Evolutionary conservation across 2,113 vertebrate genomes (phyloP), one percentile per base, ranked within the genome.

Genomic region (Myxocyprinus asiaticus): DNA sequence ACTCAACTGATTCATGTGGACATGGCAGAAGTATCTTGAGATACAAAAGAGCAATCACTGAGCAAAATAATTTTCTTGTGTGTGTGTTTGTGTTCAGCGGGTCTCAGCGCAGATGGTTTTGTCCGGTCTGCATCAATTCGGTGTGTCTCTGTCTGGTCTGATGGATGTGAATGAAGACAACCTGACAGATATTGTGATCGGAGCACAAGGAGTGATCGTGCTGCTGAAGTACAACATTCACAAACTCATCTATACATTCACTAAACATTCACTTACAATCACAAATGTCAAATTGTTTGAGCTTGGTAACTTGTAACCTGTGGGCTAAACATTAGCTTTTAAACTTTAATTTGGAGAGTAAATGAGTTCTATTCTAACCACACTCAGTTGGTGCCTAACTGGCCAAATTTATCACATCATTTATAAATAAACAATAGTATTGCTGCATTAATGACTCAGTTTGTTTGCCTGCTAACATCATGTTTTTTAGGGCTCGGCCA

Each of bases 91-190:
- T 78, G 4, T 85, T 4, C 81, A 97, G 96, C 88, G 87, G 67
- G 92, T 97, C 44, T 0, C 8, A 1, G 94, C 87, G 3, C 43
- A 81, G 15, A 58, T 59, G 0, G 4, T 94, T 0, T 67, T 3
- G 2, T 42, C 0, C 14, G 12, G 0, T 42, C 86, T 93, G 7
- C 92, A 85, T 65, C 92, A 93, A 71, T 95, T 97, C 42, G 95
- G 95, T 43, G 93, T 93, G 51, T 87, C 94, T 5, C 62, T 96
- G 50, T 87, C 92, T 0, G 95, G 94, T 4, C 76, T 85, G 33
- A 87, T 81, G 10, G 95, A 96, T 42, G 89, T 96, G 6, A 93
- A 88, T 0, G 76, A 84, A 7, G 95, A 96, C 2, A 90, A 89
- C 9, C 90, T 96, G 17, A 82, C 84, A 0, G 95, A 94, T 80